Conservation (phyloP, 1,140 invertebrate genomes). For the Rhyacophila brunnea region DNA sequence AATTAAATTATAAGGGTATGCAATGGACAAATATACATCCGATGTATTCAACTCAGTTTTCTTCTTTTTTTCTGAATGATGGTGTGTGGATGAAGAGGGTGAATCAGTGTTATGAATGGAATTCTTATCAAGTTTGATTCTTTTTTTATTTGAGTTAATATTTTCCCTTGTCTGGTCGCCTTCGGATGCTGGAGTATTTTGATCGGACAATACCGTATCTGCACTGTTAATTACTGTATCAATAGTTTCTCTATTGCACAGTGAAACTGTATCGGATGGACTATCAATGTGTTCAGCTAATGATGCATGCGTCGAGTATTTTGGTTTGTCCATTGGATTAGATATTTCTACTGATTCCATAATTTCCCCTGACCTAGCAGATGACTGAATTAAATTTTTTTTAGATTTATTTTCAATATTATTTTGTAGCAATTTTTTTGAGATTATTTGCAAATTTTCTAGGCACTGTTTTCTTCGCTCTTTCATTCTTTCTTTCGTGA, state of each 20-base stretch:
- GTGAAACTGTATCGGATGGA: background rate
- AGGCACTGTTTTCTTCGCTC: constrained; percentile 14
- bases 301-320: background rate
- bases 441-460: constrained; percentile 12
- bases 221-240: background rate
- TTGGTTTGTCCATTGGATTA: background rate
- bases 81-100: too few relatives aligned
- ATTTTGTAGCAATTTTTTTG: constrained; percentile 11
- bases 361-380: background rate
- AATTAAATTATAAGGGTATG: constrained; percentile 23
- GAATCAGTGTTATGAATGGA: background rate
- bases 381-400: background rate
- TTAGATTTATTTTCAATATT: constrained; percentile 16
- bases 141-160: background rate
- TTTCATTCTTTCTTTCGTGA: background rate
- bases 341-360: background rate
- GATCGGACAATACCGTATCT: too few relatives aligned
- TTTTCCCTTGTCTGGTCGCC: background rate
- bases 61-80: background rate
- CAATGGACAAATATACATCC: background rate
- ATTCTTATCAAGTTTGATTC: background rate
- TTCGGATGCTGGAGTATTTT: background rate
- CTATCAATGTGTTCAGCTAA: background rate
- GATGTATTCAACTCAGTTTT: background rate
- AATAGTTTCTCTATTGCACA: background rate